Conservation (phyloP, 2,888 invertebrate genomes). For the Sericinus montela region DNA sequence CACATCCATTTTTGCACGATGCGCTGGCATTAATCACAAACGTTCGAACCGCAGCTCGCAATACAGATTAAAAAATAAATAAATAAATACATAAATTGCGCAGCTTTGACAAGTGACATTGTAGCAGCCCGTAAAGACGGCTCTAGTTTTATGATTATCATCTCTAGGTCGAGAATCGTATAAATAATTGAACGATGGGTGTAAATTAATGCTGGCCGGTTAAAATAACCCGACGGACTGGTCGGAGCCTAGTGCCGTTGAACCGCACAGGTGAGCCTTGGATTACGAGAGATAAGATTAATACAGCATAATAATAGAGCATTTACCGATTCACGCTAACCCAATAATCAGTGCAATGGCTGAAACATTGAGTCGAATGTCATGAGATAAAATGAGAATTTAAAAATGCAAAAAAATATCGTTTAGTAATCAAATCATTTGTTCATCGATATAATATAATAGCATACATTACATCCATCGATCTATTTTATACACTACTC, state of each 20-base stretch:
- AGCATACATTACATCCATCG: too few relatives aligned
- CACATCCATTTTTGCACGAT: conserved; percentile 35
- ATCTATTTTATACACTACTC: too few relatives aligned
- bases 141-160: conserved; percentile 35
- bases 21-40: conserved; percentile 56
- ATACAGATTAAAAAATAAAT: conserved; percentile 58
- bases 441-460: too few relatives aligned
- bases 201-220: conserved; percentile 58
- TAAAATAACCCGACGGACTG: conserved; percentile 64
- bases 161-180: conserved; percentile 53
- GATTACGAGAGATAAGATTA: conserved; percentile 71
- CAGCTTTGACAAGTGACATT: conserved; percentile 52
- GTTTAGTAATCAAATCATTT: too few relatives aligned
- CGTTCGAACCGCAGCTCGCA: conserved; percentile 53
- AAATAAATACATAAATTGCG: conserved; percentile 59
- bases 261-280: conserved; percentile 73
- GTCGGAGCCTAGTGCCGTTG: conserved; percentile 69
- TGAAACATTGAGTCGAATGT: conserved; percentile 28
- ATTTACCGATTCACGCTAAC: conserved; percentile 40
- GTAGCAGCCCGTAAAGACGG: conserved; percentile 38
- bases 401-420: too few relatives aligned
- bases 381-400: conserved; percentile 1
- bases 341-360: conserved; percentile 25
- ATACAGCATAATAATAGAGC: conserved; percentile 67
- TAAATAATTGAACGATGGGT: conserved; percentile 48